These are phyloP conservation scores for Mesorhabditis sp. DNA, from an alignment of 2,888 invertebrate genomes.

Conservation along the genomic window DNA sequence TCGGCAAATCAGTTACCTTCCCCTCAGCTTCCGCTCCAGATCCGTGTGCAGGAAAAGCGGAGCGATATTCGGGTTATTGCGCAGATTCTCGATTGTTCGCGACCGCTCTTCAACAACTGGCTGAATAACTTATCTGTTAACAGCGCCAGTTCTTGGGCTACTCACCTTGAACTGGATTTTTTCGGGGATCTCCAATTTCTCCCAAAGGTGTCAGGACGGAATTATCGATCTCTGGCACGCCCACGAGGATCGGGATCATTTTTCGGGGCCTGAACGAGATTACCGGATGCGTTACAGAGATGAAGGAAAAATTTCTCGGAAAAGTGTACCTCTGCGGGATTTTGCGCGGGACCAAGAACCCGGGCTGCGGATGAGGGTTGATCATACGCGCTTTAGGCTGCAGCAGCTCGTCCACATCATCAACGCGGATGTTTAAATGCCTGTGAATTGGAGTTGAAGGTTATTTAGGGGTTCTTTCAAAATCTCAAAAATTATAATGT, in stretches of 20 bases:
- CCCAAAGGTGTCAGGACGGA: neutral
- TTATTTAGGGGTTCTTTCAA: too few relatives aligned
- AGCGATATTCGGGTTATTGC: conserved; percentile 46
- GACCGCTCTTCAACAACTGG: conserved; percentile 6
- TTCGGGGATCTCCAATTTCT: neutral
- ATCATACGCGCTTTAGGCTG: conserved; percentile 30
- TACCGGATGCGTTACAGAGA: neutral
- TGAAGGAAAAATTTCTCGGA: neutral
- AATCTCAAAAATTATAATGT: too few relatives aligned
- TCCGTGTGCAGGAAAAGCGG: conserved; percentile 42
- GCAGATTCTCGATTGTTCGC: conserved; percentile 29
- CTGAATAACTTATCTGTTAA: neutral
- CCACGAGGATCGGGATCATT: conserved; percentile 51
- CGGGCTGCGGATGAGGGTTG: conserved; percentile 42
- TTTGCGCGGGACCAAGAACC: conserved; percentile 38
- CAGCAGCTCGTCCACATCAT: conserved; percentile 39
- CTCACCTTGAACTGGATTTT: neutral
- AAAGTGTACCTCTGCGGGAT: conserved; percentile 27
- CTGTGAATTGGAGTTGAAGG: neutral
- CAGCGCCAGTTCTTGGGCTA: neutral
- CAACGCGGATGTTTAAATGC: conserved; percentile 9
- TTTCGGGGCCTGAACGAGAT: conserved; percentile 37
- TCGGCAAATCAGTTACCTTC: conserved; percentile 12
- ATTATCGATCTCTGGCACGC: conserved; percentile 12
- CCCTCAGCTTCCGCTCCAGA: conserved; percentile 30